Evolutionary conservation across 2,797 vertebrate species (phyloP).

Genomic region (Lithobates pipiens): DNA sequence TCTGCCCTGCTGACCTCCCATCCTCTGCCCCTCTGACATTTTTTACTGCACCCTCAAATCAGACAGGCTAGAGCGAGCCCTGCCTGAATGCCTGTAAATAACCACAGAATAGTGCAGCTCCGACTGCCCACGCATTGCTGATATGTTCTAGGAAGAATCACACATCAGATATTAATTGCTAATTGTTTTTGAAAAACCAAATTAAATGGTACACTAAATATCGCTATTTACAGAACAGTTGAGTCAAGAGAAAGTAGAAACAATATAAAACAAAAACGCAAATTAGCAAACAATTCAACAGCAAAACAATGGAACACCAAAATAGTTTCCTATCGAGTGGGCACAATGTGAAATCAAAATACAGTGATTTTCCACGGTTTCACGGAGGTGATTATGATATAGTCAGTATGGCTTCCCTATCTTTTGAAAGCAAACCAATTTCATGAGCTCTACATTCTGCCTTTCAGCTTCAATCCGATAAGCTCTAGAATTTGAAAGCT

Average conservation of each 20-base stretch:
- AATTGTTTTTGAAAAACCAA: neutral
- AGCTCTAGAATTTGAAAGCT: constrained; percentile 63
- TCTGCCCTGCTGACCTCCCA: too few species aligned
- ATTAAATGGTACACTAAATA: neutral
- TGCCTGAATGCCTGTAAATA: too few species aligned
- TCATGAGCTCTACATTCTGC: constrained; percentile 31
- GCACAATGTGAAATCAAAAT: constrained; percentile 22
- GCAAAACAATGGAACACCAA: neutral
- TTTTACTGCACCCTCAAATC: too few species aligned
- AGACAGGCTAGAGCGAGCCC: too few species aligned
- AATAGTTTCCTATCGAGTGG: neutral
- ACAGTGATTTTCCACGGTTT: constrained; percentile 28
- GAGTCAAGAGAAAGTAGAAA: neutral
- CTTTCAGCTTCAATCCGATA: constrained; percentile 50
- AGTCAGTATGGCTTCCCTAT: constrained; percentile 33
- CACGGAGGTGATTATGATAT: constrained; percentile 38
- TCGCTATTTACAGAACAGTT: neutral
- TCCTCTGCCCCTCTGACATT: too few species aligned
- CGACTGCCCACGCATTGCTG: neutral
- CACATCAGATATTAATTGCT: constrained; percentile 6
- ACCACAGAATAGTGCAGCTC: neutral
- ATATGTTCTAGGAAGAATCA: neutral
- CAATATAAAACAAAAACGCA: neutral
- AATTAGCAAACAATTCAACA: neutral
- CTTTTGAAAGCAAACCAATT: constrained; percentile 36